Evolutionary conservation across 2,888 invertebrate species (phyloP).

Genomic region (Coleophora flavipennella): DNA sequence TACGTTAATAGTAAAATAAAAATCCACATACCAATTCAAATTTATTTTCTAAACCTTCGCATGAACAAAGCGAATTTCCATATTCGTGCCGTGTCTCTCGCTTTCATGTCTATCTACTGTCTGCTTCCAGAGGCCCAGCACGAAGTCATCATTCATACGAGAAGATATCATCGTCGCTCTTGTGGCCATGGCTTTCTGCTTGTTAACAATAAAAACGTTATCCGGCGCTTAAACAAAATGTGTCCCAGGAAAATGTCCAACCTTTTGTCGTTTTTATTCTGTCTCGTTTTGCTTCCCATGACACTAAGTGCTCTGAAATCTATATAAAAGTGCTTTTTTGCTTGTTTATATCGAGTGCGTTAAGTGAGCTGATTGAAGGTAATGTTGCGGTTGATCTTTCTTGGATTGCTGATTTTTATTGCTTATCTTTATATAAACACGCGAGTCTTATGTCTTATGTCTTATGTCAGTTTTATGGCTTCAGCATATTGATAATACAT

Average conservation of each 20-base stretch:
- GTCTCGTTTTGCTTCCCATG: conserved; percentile 27
- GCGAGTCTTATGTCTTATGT: too few relatives aligned
- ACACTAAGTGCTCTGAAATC: conserved; percentile 17
- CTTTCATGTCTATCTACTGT: conserved; percentile 47
- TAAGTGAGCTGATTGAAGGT: conserved; percentile 1
- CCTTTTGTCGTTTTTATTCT: conserved; percentile 25
- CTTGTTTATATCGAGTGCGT: conserved; percentile 7
- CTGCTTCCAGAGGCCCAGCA: conserved; percentile 63
- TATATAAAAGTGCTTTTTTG: conserved; percentile 8
- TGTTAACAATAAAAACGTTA: conserved; percentile 73
- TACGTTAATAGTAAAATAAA: not conserved
- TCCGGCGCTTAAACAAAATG: conserved; percentile 61
- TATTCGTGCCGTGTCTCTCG: conserved; percentile 61
- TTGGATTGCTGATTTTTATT: too few relatives aligned
- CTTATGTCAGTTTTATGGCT: not conserved
- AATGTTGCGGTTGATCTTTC: not conserved
- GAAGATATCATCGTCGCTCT: conserved; percentile 67
- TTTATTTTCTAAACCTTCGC: conserved; percentile 1
- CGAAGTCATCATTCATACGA: conserved; percentile 72
- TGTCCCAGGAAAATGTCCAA: conserved; percentile 51
- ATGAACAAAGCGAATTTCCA: conserved; percentile 33
- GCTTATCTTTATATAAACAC: too few relatives aligned
- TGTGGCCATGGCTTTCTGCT: conserved; percentile 58
- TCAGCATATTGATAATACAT: too few relatives aligned
- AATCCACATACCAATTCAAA: not conserved